Conservation (phyloP, 2,797 vertebrate species). For the Acrocephalus scirpaceus region DNA sequence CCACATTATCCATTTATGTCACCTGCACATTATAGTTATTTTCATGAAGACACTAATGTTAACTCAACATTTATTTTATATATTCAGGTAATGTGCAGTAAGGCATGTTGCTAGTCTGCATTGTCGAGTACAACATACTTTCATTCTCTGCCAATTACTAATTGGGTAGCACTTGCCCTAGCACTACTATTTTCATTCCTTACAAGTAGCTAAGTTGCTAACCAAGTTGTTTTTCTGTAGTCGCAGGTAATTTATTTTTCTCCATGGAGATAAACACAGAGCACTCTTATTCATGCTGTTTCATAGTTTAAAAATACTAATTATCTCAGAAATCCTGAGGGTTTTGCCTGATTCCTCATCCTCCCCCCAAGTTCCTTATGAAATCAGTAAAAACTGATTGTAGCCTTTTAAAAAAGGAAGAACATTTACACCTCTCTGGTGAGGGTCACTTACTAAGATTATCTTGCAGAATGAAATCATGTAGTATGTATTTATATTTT, state of each 20-base stretch:
- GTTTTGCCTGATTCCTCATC: not conserved
- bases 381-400: not conserved
- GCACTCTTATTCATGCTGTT: not conserved
- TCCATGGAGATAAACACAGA: not conserved
- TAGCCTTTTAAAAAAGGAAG: not conserved
- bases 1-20: not conserved
- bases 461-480: not conserved
- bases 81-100: not conserved
- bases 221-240: constrained; percentile 9
- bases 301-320: not conserved
- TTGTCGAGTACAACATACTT: not conserved
- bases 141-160: not conserved
- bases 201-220: constrained; percentile 2
- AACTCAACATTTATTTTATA: not conserved
- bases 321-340: not conserved
- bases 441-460: not conserved
- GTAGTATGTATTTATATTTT: not conserved
- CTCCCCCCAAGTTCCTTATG: not conserved
- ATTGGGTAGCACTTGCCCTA: not conserved
- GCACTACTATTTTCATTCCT: not conserved
- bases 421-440: not conserved
- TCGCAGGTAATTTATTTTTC: not conserved
- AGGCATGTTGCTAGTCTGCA: not conserved
- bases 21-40: not conserved
- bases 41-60: not conserved